Evolutionary conservation across 1,140 invertebrate species (phyloP), one percentile per base, ranked within the genome.

Genomic region (Lysiphlebus fabarum): DNA sequence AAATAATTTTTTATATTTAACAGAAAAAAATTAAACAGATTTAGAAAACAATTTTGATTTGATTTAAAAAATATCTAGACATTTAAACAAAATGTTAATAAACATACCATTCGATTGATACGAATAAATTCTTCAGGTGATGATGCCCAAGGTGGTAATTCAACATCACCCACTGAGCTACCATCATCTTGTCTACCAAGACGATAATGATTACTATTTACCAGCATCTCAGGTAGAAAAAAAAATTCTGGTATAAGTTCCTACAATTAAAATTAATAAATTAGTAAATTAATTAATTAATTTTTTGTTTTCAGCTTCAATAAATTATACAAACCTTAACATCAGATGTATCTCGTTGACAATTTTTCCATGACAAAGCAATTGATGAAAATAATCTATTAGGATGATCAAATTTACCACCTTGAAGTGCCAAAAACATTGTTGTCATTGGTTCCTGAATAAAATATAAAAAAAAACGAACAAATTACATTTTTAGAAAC

Each of bases 231-330:
- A n/a, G 96, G 96, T 59, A 99, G 81, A 82, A 97, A 99, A 81
- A 96, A 99, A 73, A 99, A 91, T 78, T 99, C 98, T 0, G 98
- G 97, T 68, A 99, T 96, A 49, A 99, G 78, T 82, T 99, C 97
- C 90, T 94, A 76, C 14, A 33, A 48, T 49, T 37, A 33, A 57
- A 65, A 63, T 2, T 59, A 54, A 40, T n/a, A n/a, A 42, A 40
- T n/a, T 50, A 54, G 4, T 10, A 40, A 45, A 17, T 9, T 44
- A 42, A 55, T 8, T 5, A 33, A 44, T 4, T 1, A 36, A 8
- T 7, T 17, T 5, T 44, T 56, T n/a, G n/a, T n/a, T 50, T 44
- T 44, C 43, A 48, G 47, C n/a, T 53, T 36, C 12, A 10, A 65
- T 51, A n/a, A 38, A n/a, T 4, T 2, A 34, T 49, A 66, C 65